Base-by-base conservation (phyloP, 2,113 vertebrate species). In the Phoxinus phoxinus region DNA sequence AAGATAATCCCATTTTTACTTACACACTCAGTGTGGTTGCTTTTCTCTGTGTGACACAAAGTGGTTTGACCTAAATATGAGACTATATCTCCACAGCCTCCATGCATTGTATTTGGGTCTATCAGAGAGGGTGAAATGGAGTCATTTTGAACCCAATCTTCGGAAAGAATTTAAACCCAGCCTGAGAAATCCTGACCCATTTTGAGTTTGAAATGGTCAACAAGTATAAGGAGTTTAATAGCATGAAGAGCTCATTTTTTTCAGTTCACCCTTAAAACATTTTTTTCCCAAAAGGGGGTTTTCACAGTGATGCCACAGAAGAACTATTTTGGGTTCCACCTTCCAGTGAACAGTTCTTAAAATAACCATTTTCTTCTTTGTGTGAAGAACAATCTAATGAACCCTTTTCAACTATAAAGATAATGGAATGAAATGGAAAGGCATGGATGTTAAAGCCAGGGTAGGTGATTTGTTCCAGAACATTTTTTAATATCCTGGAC, bases 171-270 rank as follows among this genome's bases (percentile, higher is more conserved):
- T 76, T 65, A 84, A 84, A 71, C 71, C 76, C 74, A 79, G 75
- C 51, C 61, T 76, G 41, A 53, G 75, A 84, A 84, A 73, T 77
- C 35, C 25, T 84, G 85, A 77, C 67, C 82, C 75, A 84, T 71
- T 80, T 81, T 61, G 83, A 72, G 46, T 46, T 61, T n/a, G 72
- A 85, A 85, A 61, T 23, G 65, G 83, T 85, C 83, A 48, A 63
- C 35, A 44, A 75, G 30, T 75, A 48, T 48, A 21, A 78, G 59
- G 63, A 74, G 11, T 67, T 71, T 41, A 72, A 72, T 35, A 65
- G 17, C 78, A 56, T 23, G 74, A 23, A 35, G 2, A 41, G 4
- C 32, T 23, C n/a, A 11, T 4, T 41, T 71, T 44, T 71, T 71
- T 23, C 4, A 4, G 35, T 71, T 8, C 6, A 21, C 19, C 2